Percentiles rank a stretch among this genome's conserved stretches.
Evolutionary conservation across 2,888 invertebrate genomes (phyloP).

Genomic region (Phyllotreta cruciferae): DNA sequence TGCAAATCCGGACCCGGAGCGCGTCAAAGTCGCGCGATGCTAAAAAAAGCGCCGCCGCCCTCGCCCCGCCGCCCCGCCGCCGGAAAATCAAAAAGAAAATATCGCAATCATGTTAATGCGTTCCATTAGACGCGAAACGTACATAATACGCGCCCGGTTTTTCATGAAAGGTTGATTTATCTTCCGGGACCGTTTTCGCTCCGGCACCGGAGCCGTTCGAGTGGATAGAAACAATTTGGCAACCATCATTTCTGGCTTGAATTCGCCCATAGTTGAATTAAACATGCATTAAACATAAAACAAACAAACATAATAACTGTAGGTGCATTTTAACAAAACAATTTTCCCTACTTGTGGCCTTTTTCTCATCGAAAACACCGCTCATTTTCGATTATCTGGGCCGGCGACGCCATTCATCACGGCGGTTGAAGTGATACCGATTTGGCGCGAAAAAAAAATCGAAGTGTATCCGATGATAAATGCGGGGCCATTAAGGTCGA

Average conservation of each 20-base stretch:
- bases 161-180: slow-evolving; percentile 26
- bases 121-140: slow-evolving; percentile 29
- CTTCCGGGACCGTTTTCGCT: slow-evolving; percentile 6
- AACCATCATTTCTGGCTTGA: neutral
- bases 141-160: slow-evolving; percentile 11
- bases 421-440: slow-evolving; percentile 30
- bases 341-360: neutral
- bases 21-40: slow-evolving; percentile 9
- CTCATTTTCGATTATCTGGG: slow-evolving; percentile 13
- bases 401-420: slow-evolving; percentile 26
- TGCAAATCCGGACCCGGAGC: slow-evolving; percentile 12
- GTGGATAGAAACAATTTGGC: slow-evolving; percentile 21
- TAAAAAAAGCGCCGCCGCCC: neutral
- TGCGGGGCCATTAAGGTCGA: slow-evolving; percentile 12
- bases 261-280: neutral
- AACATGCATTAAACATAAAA: neutral
- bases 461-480: slow-evolving; percentile 6
- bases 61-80: slow-evolving; percentile 4
- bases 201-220: slow-evolving; percentile 5
- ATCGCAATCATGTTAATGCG: slow-evolving; percentile 40
- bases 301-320: too few species aligned
- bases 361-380: too few species aligned
- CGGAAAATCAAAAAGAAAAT: slow-evolving; percentile 33
- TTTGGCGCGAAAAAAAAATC: slow-evolving; percentile 21
- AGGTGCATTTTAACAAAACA: neutral